Evolutionary conservation across 1,140 invertebrate species (phyloP), one percentile per base, ranked within the genome.

Genomic region (Pantala flavescens): DNA sequence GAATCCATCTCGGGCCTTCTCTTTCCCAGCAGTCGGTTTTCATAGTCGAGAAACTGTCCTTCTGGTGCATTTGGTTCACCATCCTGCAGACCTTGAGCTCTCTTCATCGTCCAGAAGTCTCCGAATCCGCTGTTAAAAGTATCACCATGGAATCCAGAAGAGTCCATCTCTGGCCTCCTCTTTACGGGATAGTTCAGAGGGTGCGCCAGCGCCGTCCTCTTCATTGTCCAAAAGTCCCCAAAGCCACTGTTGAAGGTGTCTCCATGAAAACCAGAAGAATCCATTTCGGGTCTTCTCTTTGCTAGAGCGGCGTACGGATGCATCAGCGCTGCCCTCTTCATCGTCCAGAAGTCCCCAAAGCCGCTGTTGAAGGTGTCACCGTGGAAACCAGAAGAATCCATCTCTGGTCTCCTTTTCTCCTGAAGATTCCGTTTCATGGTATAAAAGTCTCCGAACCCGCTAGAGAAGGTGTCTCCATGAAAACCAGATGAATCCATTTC

Each of bases 261-360:
- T 16, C 80, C 82, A 72, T 85, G 80, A 77, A 84, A 84, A 0
- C 82, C 82, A 72, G 79, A 78, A 7, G 83, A 81, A 72, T 82
- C 82, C 76, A 82, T 81, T 76, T 83, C 83, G 0, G 80, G 81
- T 12, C 79, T 77, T 73, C 81, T 55, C 74, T 80, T 81, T 0
- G 36, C 23, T 28, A 12, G 19, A 42, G n/a, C 21, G 28, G 9
- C 9, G 12, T 63, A 21, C 1, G 49, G 49, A 19, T 16, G n/a
- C 14, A 12, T 5, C 21, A n/a, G n/a, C 5, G 43, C 36, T 72
- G 78, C 77, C 75, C 83, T 83, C 74, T 83, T 82, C 79, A 85
- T 83, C 0, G 84, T 82, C 72, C 82, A 82, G 78, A 85, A 86
- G 63, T 84, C 82, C 10, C 84, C 85, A 74, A 86, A 85, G 3